Percentiles rank a stretch among this genome's conserved stretches.
phyloP scores from a whole-genome alignment of 2,888 invertebrate species.

The Troides oblongomaculatus region DNA sequence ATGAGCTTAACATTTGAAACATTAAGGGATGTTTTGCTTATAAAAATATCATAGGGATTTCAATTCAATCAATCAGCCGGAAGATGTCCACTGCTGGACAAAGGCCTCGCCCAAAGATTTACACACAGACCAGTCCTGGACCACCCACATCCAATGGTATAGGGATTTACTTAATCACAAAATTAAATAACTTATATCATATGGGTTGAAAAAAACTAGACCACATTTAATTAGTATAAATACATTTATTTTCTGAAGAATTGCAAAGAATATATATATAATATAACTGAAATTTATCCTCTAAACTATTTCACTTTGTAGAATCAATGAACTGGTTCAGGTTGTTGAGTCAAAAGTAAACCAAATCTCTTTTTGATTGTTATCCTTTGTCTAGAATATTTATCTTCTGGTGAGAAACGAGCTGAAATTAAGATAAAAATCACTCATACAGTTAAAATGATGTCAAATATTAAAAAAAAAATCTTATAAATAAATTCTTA shows the following conservation, averaged over 20 bases:
- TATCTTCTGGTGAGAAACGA: slow-evolving; percentile 97
- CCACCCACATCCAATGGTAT: too few relatives aligned
- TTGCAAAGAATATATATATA: neutral
- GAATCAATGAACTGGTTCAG: slow-evolving; percentile 83
- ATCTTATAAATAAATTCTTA: neutral
- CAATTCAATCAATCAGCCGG: too few relatives aligned
- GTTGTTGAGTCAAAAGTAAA: slow-evolving; percentile 90
- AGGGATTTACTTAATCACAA: too few relatives aligned
- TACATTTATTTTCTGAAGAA: neutral
- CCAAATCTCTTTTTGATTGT: slow-evolving; percentile 94
- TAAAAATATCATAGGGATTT: too few relatives aligned
- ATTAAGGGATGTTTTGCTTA: too few relatives aligned
- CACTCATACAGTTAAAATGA: neutral
- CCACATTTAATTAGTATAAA: neutral
- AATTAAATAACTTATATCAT: too few relatives aligned
- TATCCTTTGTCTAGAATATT: slow-evolving; percentile 93
- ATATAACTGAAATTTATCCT: neutral
- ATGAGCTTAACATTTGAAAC: too few relatives aligned
- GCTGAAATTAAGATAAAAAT: slow-evolving; percentile 76
- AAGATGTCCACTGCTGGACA: too few relatives aligned
- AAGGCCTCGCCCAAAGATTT: too few relatives aligned
- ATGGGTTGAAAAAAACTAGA: neutral
- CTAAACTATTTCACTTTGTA: neutral
- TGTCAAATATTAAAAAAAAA: neutral
- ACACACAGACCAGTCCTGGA: too few relatives aligned